Evolutionary conservation across 2,113 vertebrate species (phyloP), one percentile per base, ranked within the genome.

Genomic region (Sigmodon hispidus): DNA sequence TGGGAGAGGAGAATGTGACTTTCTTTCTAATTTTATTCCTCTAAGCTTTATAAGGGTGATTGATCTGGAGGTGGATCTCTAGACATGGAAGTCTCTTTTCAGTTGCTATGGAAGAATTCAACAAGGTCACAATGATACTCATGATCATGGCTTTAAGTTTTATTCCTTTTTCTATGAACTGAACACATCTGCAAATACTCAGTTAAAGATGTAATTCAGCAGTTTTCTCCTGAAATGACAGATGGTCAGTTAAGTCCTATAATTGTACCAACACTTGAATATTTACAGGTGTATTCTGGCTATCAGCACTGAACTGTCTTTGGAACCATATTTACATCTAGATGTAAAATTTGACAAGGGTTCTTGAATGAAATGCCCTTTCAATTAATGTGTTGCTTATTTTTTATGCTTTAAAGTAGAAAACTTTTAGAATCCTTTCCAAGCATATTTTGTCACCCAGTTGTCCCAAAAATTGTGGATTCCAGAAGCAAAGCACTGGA

Each of bases 101-200:
- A 63, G 81, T 77, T 96, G 24, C 48, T 91, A 52, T 85, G 43
- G 70, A 77, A 91, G 52, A 79, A 92, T 86, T 96, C 90, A 75
- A 59, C 91, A 85, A 85, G 76, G 36, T 90, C 75, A 85, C 84
- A 92, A 88, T 69, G 73, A 94, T 70, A 80, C 43, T 57, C 70
- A 63, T 61, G 57, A 50, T 92, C 67, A 43, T 90, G 81, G 72
- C 31, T 90, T 13, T 12, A 12, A 93, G 81, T 77, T 61, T 40
- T 65, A 34, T 93, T 85, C 59, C 91, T 94, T 96, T 96, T 65
- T 83, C 59, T 21, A 76, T 75, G 52, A 45, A 77, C 69, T 57
- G 90, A 93, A 73, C 72, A 96, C 89, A 95, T 96, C 96, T 97
- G 96, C n/a, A 96, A 96, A 75, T 94, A 93, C 63, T 97, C 89